Base-by-base conservation (phyloP, 2,888 invertebrate species). In the Rotaria macrura region DNA sequence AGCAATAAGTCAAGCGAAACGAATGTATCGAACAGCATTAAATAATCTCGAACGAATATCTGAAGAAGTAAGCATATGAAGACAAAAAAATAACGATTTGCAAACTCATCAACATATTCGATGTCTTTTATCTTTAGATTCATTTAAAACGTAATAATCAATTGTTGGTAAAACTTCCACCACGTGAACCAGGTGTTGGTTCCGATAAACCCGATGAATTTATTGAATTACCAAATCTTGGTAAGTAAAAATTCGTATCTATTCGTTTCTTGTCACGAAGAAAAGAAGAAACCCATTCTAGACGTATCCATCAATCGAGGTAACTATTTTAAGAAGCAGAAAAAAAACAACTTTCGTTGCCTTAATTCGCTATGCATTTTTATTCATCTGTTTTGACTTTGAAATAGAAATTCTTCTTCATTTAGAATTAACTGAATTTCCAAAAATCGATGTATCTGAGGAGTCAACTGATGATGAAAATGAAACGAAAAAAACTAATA, bases 21-120 rank as follows among this genome's bases (percentile, higher is more conserved):
- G 92, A 87, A 93, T 94, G 84, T 96, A 97, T 91, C 93, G 95
- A 2, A 93, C 93, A 87, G 94, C 96, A 0, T 92, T 97, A 83
- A 94, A 94, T 88, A 94, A 94, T 87, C 92, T 97, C 49, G 96
- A 96, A 90, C 93, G 94, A 88, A 96, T 97, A 87, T 96, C 96
- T 20, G 95, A 96, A 91, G 95, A 96, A 89, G 85, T 84, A 65
- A 84, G 20, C 34, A 34, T 6, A 34, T 17, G 20, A 6, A 1
- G 10, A 12, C n/a, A 3, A 23, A 52, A 23, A 52, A 52, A 20
- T 5, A 20, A 34, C 34, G 34, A 65, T 20, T 6, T 17, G 5
- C 3, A 29, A 65, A n/a, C 25, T 57, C 5, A 49, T 14, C 17
- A 2, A 9, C 29, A 57, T 14, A 6, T 54, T 3, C 40, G 0